phyloP scores from a whole-genome alignment of 2,113 vertebrate species.

The Siniperca knerii region DNA sequence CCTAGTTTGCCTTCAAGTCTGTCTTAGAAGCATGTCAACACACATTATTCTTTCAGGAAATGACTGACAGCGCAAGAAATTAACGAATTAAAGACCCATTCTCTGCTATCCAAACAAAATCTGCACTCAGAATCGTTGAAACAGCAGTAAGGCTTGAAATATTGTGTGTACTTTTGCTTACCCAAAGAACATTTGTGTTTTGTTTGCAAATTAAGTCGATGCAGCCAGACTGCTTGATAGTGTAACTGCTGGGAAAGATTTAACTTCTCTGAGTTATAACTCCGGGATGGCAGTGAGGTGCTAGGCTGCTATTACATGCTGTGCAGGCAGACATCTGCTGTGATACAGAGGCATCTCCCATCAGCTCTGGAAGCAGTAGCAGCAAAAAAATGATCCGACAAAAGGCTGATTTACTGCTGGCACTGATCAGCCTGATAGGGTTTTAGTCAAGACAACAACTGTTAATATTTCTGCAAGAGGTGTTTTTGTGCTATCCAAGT shows the following conservation, averaged over 20 bases:
- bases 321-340: slow-evolving; percentile 62
- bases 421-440: slow-evolving; percentile 20
- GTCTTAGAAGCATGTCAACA: neutral
- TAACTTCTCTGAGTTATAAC: slow-evolving; percentile 50
- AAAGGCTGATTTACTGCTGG: slow-evolving; percentile 46
- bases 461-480: neutral
- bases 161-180: slow-evolving; percentile 39
- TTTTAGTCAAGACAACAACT: slow-evolving; percentile 20
- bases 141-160: slow-evolving; percentile 41
- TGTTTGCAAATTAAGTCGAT: slow-evolving; percentile 45
- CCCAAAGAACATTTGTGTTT: slow-evolving; percentile 59
- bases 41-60: slow-evolving; percentile 1
- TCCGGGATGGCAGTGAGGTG: slow-evolving; percentile 24
- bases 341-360: slow-evolving; percentile 30
- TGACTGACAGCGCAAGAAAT: slow-evolving; percentile 26
- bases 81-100: slow-evolving; percentile 29
- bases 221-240: slow-evolving; percentile 42
- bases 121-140: neutral
- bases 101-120: slow-evolving; percentile 37
- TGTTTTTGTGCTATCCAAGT: neutral
- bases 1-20: slow-evolving; percentile 30
- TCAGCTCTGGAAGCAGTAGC: slow-evolving; percentile 25
- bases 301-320: slow-evolving; percentile 38
- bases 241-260: slow-evolving; percentile 59
- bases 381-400: slow-evolving; percentile 22